These are phyloP conservation scores for Pantherophis vulpinus DNA, from an alignment of 2,797 vertebrate genomes.

Conservation along the genomic window DNA sequence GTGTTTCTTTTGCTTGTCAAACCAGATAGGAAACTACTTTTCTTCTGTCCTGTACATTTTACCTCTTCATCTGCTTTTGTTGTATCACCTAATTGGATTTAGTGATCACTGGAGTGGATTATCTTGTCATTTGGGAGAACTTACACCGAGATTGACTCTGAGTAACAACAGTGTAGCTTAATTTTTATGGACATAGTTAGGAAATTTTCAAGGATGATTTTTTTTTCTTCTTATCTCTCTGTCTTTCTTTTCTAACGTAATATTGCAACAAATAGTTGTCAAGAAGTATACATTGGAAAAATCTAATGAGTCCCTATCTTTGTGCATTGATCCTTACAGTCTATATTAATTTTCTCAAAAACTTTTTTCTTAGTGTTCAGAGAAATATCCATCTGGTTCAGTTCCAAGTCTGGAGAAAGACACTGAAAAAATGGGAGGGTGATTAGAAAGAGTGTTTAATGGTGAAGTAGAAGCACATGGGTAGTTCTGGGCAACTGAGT, in stretches of 20 bases:
- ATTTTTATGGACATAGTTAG: conserved; percentile 22
- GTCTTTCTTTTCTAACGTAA: not conserved
- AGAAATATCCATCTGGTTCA: too few relatives aligned
- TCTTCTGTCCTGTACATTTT: not conserved
- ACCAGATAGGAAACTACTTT: not conserved
- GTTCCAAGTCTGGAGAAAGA: too few relatives aligned
- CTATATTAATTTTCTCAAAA: conserved; percentile 14
- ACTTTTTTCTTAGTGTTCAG: not conserved
- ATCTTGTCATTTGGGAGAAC: conserved; percentile 15
- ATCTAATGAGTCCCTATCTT: conserved; percentile 24
- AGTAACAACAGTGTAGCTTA: conserved; percentile 21
- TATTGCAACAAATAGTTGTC: conserved; percentile 13
- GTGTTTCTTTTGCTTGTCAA: not conserved
- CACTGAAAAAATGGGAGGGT: too few relatives aligned
- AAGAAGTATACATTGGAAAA: not conserved
- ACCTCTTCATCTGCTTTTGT: not conserved
- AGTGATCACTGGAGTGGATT: conserved; percentile 29
- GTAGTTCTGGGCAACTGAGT: too few relatives aligned
- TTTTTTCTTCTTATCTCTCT: not conserved
- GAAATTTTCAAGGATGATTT: conserved; percentile 23
- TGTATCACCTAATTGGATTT: conserved; percentile 21
- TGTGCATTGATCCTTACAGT: not conserved
- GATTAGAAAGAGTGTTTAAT: too few relatives aligned
- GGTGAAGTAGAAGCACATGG: too few relatives aligned
- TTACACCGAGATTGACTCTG: conserved; percentile 20